Base-by-base conservation (phyloP, 2,888 invertebrate genomes). In the Cosmopolites sordidus region DNA sequence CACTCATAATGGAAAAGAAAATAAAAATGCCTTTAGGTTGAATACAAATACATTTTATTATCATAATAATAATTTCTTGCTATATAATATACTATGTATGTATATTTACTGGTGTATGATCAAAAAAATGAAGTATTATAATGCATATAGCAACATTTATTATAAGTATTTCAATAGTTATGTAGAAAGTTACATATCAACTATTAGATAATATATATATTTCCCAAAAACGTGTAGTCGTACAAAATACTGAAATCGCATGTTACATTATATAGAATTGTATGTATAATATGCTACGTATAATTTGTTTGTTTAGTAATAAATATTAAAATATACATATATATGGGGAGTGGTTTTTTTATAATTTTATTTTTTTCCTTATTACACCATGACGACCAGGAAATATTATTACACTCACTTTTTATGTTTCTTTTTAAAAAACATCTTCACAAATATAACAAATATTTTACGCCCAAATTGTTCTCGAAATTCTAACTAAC, bases 1-100 rank as follows among this genome's bases (percentile, higher is more conserved):
- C n/a, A n/a, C n/a, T n/a, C n/a, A n/a, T n/a, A n/a, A n/a, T n/a
- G n/a, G n/a, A n/a, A n/a, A n/a, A n/a, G n/a, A n/a, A n/a, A n/a
- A n/a, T n/a, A n/a, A n/a, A n/a, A n/a, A n/a, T n/a, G n/a, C n/a
- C n/a, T 22, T 8, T 22, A 5, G 8, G 22, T 51, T 69, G 73
- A 73, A 74, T 75, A 75, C 74, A 75, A 75, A 75, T 75, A 74
- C 74, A 73, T 70, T 74, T 73, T 74, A 74, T 73, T 75, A 73
- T 72, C 71, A 72, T 73, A 73, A 73, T 73, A 70, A 73, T 74
- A 74, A 74, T 73, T 73, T 73, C 74, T 74, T 68, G 71, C 75
- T 75, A 74, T 72, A 72, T 73, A 73, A 73, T 73, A 73, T 73
- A 70, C 73, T 73, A 74, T 71, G 66, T 62, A 68, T 73, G 69